phyloP scores from a whole-genome alignment of 2,888 invertebrate species.

The Macrosiphum euphorbiae region DNA sequence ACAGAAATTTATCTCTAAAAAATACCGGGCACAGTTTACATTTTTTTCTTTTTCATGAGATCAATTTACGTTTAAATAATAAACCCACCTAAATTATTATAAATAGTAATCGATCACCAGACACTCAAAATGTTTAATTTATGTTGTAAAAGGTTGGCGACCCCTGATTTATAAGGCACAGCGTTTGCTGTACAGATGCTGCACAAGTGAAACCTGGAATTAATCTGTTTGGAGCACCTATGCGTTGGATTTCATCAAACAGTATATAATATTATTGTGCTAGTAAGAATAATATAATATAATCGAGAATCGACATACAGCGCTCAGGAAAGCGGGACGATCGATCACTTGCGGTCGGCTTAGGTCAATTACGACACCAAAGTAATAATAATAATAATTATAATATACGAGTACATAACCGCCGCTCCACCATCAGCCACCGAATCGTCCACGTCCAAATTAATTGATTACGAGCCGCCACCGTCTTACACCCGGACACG shows the following conservation, averaged over 20 bases:
- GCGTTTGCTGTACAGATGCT: not conserved
- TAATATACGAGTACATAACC: slow-evolving; percentile 1
- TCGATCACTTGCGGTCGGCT: not conserved
- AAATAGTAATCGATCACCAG: no score
- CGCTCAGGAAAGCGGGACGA: not conserved
- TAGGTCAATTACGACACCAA: not conserved
- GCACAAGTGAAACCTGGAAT: not conserved
- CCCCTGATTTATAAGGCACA: no score
- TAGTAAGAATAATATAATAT: not conserved
- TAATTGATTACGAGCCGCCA: not conserved
- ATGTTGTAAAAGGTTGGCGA: no score
- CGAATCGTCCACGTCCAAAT: not conserved
- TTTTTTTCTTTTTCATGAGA: no score
- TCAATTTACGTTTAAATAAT: no score
- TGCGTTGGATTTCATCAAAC: not conserved
- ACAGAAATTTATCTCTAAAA: no score
- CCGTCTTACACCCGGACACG: not conserved
- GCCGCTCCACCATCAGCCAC: not conserved
- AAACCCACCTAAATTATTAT: no score
- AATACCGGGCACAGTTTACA: no score
- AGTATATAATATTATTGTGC: not conserved
- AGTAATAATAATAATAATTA: not conserved
- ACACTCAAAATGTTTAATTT: no score
- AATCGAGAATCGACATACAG: not conserved
- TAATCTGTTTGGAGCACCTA: not conserved